These are phyloP conservation scores for Hesperia comma DNA, from an alignment of 2,888 invertebrate species.

Conservation along the genomic window DNA sequence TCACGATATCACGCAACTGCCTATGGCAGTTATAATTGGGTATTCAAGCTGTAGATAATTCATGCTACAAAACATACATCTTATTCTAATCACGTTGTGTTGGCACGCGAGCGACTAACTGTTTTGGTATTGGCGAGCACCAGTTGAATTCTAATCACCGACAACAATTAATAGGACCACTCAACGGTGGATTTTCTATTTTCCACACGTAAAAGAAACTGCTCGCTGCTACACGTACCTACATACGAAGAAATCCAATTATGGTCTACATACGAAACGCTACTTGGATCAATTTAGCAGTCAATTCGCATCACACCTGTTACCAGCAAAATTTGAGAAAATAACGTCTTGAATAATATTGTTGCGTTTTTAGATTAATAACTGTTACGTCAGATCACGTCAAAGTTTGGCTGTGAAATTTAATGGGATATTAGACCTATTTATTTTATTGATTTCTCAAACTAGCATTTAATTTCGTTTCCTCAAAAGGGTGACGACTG, in stretches of 20 bases:
- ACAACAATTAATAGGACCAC: slow-evolving; percentile 80
- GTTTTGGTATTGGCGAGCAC: slow-evolving; percentile 69
- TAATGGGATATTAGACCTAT: background rate
- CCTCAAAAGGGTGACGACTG: slow-evolving; percentile 56
- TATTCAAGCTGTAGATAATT: slow-evolving; percentile 58
- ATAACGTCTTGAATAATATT: slow-evolving; percentile 18
- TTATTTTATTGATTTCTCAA: slow-evolving; percentile 23
- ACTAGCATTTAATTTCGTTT: slow-evolving; percentile 43
- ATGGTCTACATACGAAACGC: slow-evolving; percentile 51
- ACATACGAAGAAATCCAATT: slow-evolving; percentile 76
- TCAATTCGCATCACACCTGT: background rate
- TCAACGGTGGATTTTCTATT: slow-evolving; percentile 84
- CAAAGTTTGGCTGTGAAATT: slow-evolving; percentile 28
- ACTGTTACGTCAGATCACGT: slow-evolving; percentile 17
- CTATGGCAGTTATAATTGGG: slow-evolving; percentile 45
- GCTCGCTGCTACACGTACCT: slow-evolving; percentile 63
- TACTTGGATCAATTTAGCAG: slow-evolving; percentile 17
- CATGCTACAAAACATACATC: slow-evolving; percentile 53
- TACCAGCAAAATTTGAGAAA: slow-evolving; percentile 19
- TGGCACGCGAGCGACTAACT: slow-evolving; percentile 77
- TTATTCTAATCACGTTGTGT: slow-evolving; percentile 73
- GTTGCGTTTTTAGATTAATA: slow-evolving; percentile 16
- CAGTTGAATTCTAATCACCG: slow-evolving; percentile 77
- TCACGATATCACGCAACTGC: slow-evolving; percentile 56
- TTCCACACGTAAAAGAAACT: slow-evolving; percentile 83